Evolutionary conservation across 2,888 invertebrate genomes (phyloP).

Genomic region (Catocala fraxini): DNA sequence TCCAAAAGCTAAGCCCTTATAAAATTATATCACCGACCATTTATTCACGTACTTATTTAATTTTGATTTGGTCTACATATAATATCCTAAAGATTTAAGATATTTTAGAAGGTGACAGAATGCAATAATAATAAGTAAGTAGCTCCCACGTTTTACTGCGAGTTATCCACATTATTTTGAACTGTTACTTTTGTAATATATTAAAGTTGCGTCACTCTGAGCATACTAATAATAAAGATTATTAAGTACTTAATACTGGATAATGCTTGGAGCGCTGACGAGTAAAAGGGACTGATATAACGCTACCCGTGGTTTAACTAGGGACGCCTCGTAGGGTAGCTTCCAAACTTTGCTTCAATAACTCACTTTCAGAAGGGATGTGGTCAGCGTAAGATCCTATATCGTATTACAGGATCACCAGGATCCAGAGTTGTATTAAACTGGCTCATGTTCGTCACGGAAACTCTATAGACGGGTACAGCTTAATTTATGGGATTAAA

Average conservation of each 20-base stretch:
- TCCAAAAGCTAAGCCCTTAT: too few relatives aligned
- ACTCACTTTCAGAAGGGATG: slow-evolving; percentile 8
- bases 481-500: too few relatives aligned
- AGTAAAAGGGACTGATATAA: slow-evolving; percentile 7
- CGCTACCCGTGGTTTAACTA: slow-evolving; percentile 12
- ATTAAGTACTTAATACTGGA: background rate
- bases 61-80: too few relatives aligned
- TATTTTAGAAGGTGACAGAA: too few relatives aligned
- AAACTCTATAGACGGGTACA: background rate
- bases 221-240: slow-evolving; percentile 8
- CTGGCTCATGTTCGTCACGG: background rate
- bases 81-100: too few relatives aligned
- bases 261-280: background rate
- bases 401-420: slow-evolving; percentile 6
- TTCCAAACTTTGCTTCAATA: slow-evolving; percentile 15
- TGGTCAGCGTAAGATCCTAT: slow-evolving; percentile 11
- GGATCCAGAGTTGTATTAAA: slow-evolving; percentile 1
- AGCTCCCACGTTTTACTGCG: too few relatives aligned
- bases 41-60: too few relatives aligned
- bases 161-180: background rate
- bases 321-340: background rate
- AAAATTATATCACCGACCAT: too few relatives aligned
- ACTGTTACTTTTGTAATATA: background rate
- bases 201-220: background rate
- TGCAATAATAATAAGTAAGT: too few relatives aligned